phyloP scores from a whole-genome alignment of 2,797 vertebrate genomes.

The Oophaga sylvatica region DNA sequence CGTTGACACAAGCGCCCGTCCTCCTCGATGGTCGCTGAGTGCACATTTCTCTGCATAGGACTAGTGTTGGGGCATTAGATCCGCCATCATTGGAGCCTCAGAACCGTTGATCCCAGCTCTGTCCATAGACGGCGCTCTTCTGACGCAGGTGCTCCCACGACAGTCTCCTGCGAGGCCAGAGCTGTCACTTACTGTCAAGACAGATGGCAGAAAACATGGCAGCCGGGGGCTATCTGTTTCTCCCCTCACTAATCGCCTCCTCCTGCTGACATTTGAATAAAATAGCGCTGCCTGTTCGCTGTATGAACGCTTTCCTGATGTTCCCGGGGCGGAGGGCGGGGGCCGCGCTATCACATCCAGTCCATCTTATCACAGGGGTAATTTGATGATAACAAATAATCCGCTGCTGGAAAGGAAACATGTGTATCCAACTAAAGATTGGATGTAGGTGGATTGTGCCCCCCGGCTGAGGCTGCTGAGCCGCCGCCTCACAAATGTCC shows the following conservation, averaged over 20 bases:
- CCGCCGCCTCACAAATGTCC: slow-evolving; percentile 68
- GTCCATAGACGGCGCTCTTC: not conserved
- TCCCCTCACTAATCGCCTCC: slow-evolving; percentile 75
- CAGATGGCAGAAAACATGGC: slow-evolving; percentile 64
- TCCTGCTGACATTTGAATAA: slow-evolving; percentile 84
- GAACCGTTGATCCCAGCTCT: not conserved
- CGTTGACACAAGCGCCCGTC: not conserved
- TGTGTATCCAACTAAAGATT: slow-evolving; percentile 85
- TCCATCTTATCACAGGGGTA: slow-evolving; percentile 80
- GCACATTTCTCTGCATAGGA: not conserved
- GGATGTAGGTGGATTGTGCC: slow-evolving; percentile 84
- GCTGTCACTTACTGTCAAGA: slow-evolving; percentile 64
- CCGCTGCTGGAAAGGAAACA: slow-evolving; percentile 90
- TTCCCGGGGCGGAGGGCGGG: slow-evolving; percentile 49
- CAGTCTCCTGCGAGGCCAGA: slow-evolving; percentile 52
- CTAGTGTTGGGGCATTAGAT: not conserved
- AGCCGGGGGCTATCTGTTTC: slow-evolving; percentile 77
- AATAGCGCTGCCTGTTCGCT: slow-evolving; percentile 69
- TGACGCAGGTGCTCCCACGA: slow-evolving; percentile 34
- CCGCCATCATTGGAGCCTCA: not conserved
- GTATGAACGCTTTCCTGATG: slow-evolving; percentile 53
- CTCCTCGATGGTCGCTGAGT: not conserved
- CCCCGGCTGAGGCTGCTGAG: slow-evolving; percentile 75
- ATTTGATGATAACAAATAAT: slow-evolving; percentile 88
- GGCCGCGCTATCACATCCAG: slow-evolving; percentile 73